Evolutionary conservation across 1,140 invertebrate genomes (phyloP).

Genomic region (Ceratina japonica): DNA sequence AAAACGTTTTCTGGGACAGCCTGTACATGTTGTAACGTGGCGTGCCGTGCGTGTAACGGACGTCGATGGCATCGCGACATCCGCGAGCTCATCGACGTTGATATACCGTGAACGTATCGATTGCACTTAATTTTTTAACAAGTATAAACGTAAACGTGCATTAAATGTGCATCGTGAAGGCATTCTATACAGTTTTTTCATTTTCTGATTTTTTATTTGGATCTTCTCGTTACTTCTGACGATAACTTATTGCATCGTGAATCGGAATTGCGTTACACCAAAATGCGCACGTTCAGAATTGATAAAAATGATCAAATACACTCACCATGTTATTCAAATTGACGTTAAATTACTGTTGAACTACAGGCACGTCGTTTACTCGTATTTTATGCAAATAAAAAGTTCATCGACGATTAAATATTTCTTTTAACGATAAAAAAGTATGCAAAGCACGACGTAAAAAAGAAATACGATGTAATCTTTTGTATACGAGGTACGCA

Average conservation of each 20-base stretch:
- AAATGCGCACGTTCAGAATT: constrained; percentile 15
- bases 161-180: background rate
- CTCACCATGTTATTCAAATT: constrained; percentile 59
- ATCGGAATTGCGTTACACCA: background rate
- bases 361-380: constrained; percentile 43
- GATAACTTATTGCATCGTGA: background rate
- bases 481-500: too few species aligned
- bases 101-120: constrained; percentile 44
- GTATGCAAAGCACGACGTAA: too few species aligned
- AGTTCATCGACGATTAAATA: constrained; percentile 19
- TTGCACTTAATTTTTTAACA: constrained; percentile 27
- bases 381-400: constrained; percentile 60
- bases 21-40: background rate
- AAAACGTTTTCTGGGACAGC: too few species aligned
- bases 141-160: constrained; percentile 15
- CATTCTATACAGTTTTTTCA: background rate
- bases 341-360: constrained; percentile 48
- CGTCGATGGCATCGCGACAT: constrained; percentile 24
- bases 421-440: background rate
- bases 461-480: too few species aligned
- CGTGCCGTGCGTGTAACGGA: constrained; percentile 17
- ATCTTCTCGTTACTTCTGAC: too few species aligned
- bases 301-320: constrained; percentile 23
- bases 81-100: constrained; percentile 22
- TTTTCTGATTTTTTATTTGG: background rate